These are phyloP conservation scores for Agrochola circellaris DNA, from an alignment of 2,888 invertebrate genomes.

Conservation along the genomic window DNA sequence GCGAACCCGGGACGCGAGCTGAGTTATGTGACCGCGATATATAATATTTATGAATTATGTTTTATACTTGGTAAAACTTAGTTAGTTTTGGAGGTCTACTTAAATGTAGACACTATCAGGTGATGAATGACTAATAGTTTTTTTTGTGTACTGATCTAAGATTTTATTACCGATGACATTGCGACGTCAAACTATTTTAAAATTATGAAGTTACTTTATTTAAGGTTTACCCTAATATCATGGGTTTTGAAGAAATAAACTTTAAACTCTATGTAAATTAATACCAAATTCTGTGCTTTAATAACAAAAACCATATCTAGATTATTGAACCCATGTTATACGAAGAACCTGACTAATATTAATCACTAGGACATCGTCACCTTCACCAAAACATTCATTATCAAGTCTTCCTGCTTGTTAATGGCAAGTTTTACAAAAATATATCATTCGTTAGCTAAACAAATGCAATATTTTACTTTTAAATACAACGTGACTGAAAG, in stretches of 20 bases:
- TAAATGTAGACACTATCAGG: conserved; percentile 46
- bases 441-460: conserved; percentile 52
- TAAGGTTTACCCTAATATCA: not conserved
- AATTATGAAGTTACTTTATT: too few species aligned
- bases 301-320: not conserved
- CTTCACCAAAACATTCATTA: conserved; percentile 39
- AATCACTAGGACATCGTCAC: conserved; percentile 6
- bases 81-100: conserved; percentile 65
- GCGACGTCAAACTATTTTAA: not conserved
- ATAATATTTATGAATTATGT: conserved; percentile 86
- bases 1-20: conserved; percentile 83
- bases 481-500: conserved; percentile 46
- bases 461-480: conserved; percentile 55
- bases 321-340: not conserved
- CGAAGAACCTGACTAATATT: not conserved
- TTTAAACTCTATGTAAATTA: not conserved
- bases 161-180: conserved; percentile 6
- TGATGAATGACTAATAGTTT: conserved; percentile 22
- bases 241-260: not conserved
- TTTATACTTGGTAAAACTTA: conserved; percentile 79
- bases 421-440: conserved; percentile 51
- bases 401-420: conserved; percentile 47
- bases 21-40: conserved; percentile 87
- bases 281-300: not conserved
- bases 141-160: conserved; percentile 15